Evolutionary conservation across 2,113 vertebrate genomes (phyloP).

Genomic region (Candoia aspera): DNA sequence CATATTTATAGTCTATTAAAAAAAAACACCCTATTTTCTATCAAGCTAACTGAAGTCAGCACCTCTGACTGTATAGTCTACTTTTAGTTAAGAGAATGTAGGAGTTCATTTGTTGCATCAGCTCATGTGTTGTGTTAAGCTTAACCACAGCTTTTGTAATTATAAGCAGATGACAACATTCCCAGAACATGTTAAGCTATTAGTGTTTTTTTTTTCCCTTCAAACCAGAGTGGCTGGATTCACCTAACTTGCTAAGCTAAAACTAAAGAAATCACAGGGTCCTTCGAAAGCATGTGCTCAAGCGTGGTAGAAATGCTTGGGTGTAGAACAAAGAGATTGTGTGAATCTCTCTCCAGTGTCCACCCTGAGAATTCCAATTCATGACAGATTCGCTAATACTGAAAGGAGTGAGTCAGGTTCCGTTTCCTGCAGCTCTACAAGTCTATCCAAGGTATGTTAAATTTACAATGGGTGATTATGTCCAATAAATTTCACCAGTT

Average conservation of each 20-base stretch:
- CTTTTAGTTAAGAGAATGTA: constrained; percentile 15
- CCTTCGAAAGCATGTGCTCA: neutral
- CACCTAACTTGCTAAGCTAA: neutral
- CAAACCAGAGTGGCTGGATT: neutral
- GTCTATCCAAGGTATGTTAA: neutral
- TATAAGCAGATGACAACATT: neutral
- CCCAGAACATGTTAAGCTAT: neutral
- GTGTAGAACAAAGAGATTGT: neutral
- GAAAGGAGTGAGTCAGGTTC: neutral
- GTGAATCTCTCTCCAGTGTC: neutral
- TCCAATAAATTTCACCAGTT: neutral
- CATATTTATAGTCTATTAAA: neutral
- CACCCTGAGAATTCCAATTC: neutral
- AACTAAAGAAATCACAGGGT: neutral
- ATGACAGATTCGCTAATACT: neutral
- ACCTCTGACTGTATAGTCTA: neutral
- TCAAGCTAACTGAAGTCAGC: constrained; percentile 19
- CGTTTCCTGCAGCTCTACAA: neutral
- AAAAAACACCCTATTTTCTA: neutral
- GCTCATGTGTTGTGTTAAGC: neutral
- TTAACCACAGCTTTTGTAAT: neutral
- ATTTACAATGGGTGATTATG: neutral
- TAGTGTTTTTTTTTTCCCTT: neutral
- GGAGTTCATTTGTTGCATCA: constrained; percentile 12
- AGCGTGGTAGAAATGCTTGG: neutral